phyloP scores from a whole-genome alignment of 2,113 vertebrate genomes.

The Piprites chloris region DNA sequence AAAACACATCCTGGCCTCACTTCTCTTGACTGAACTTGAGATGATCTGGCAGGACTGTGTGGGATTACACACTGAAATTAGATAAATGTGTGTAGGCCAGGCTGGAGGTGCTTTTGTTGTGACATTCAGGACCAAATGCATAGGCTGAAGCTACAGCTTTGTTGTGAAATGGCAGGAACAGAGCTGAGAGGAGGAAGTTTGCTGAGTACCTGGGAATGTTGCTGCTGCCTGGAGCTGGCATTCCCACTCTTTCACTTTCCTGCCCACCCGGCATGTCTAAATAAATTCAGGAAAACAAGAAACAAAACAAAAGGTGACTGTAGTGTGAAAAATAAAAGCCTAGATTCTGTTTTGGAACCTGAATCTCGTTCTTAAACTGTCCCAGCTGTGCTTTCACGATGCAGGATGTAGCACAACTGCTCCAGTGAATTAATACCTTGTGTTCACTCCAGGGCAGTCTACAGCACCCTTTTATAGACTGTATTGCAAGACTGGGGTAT shows the following conservation, averaged over 20 bases:
- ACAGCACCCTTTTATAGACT: conserved; percentile 18
- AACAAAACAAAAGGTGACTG: conserved; percentile 71
- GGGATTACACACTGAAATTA: neutral
- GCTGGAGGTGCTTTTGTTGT: neutral
- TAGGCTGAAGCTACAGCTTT: neutral
- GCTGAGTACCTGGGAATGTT: neutral
- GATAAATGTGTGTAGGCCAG: neutral
- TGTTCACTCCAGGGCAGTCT: neutral
- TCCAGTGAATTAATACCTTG: conserved; percentile 59
- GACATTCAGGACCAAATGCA: neutral
- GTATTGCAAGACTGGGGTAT: neutral
- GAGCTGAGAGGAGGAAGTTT: neutral
- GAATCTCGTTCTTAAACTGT: conserved; percentile 53
- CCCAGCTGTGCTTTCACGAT: conserved; percentile 70
- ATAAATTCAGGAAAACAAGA: conserved; percentile 73
- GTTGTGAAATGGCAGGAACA: neutral
- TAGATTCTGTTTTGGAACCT: conserved; percentile 60
- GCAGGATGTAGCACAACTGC: conserved; percentile 52
- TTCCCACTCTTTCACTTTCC: conserved; percentile 56
- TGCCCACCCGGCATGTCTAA: conserved; percentile 64
- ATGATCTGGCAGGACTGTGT: neutral
- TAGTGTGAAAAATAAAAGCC: conserved; percentile 62
- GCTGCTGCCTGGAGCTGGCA: conserved; percentile 4
- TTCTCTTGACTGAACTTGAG: neutral
- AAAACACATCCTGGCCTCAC: neutral